Evolutionary conservation across 1,140 invertebrate genomes (phyloP).

Genomic region (Aphelinus atriplicis): DNA sequence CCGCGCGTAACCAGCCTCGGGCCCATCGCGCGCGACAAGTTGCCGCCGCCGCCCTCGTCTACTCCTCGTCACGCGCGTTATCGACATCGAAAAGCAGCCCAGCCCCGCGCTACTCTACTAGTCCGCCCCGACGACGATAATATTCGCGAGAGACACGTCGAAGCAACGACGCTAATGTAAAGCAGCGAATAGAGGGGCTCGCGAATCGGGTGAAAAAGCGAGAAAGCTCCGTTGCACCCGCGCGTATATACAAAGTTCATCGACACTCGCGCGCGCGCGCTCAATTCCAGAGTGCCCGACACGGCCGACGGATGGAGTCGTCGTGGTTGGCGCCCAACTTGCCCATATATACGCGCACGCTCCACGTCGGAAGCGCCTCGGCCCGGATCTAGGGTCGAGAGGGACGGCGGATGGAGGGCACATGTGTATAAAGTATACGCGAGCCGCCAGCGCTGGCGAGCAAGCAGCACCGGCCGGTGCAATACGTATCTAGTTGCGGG

Average conservation of each 20-base stretch:
- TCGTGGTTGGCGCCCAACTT: constrained; percentile 46
- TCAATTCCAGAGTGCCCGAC: constrained; percentile 16
- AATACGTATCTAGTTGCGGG: constrained; percentile 64
- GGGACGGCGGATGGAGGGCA: not conserved
- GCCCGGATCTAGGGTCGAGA: not conserved
- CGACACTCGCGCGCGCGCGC: constrained; percentile 20
- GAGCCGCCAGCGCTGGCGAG: no score
- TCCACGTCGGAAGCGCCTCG: no score
- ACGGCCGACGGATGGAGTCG: constrained; percentile 19
- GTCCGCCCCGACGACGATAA: no score
- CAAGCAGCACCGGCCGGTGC: no score
- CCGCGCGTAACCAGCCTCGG: constrained; percentile 23
- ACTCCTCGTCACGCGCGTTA: no score
- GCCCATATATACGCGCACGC: not conserved
- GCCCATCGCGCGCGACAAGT: constrained; percentile 3
- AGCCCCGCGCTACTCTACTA: no score
- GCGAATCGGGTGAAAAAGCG: constrained; percentile 23
- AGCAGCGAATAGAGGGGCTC: constrained; percentile 20
- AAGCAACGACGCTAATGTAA: no score
- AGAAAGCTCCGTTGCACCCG: not conserved
- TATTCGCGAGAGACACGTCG: no score
- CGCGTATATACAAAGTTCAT: constrained; percentile 22
- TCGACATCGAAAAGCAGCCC: no score
- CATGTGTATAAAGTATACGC: no score
- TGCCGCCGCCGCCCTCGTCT: not conserved